Evolutionary conservation across 1,140 invertebrate species (phyloP).

Genomic region (Ceratosolen fusciceps): DNA sequence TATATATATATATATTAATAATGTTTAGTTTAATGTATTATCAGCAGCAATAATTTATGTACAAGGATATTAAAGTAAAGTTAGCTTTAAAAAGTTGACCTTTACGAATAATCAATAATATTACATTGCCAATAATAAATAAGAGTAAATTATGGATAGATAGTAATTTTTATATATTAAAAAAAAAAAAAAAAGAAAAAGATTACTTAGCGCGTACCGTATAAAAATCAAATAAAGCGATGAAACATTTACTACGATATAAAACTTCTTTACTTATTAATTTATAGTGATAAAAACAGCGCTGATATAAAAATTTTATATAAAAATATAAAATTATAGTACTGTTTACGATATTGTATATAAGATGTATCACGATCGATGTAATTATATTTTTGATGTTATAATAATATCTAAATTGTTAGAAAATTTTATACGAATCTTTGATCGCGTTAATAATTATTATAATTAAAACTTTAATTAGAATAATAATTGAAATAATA

Average conservation of each 20-base stretch:
- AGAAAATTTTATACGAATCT: not conserved
- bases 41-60: conserved; percentile 14
- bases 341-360: not conserved
- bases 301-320: not conserved
- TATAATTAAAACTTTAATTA: not conserved
- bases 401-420: not conserved
- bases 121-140: too few relatives aligned
- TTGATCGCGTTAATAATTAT: not conserved
- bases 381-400: not conserved
- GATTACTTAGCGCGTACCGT: too few relatives aligned
- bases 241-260: not conserved
- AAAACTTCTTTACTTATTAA: not conserved
- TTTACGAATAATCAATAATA: too few relatives aligned
- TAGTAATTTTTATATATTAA: too few relatives aligned
- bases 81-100: too few relatives aligned
- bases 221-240: not conserved
- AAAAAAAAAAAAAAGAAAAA: too few relatives aligned
- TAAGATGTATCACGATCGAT: not conserved
- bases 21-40: not conserved
- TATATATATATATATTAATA: too few relatives aligned
- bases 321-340: not conserved
- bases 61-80: not conserved
- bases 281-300: not conserved
- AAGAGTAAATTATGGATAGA: too few relatives aligned
- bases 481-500: too few relatives aligned